Conservation (phyloP, 2,888 invertebrate species). For the Lycaena phlaeas region DNA sequence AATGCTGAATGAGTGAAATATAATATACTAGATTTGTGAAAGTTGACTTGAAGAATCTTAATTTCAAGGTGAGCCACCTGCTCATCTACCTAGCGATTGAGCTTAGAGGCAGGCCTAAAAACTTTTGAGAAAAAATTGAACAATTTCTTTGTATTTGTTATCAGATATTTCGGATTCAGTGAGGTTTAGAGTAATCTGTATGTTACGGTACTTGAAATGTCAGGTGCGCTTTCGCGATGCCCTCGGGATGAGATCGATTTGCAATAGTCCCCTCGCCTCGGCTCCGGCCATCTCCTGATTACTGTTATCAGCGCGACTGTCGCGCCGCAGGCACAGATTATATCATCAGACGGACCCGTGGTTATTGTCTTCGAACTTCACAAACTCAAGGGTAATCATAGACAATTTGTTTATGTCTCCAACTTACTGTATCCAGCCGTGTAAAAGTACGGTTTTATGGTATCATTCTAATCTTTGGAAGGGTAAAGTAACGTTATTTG, state of each 20-base stretch:
- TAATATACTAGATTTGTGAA: no score
- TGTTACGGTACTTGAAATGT: constrained; percentile 20
- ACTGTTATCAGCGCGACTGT: constrained; percentile 38
- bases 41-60: no score
- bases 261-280: constrained; percentile 32
- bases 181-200: constrained; percentile 5
- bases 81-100: no score
- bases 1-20: no score
- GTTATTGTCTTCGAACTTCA: constrained; percentile 3
- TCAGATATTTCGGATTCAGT: no score
- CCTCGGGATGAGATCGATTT: constrained; percentile 39
- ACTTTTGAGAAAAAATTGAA: no score
- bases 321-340: constrained; percentile 53
- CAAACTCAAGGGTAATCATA: background rate
- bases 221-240: constrained; percentile 22
- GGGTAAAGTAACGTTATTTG: no score
- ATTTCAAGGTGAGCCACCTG: no score
- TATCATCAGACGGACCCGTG: constrained; percentile 59
- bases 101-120: no score
- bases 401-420: constrained; percentile 16
- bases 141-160: background rate
- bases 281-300: constrained; percentile 38
- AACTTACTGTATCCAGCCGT: constrained; percentile 22
- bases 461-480: no score
- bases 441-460: no score